Percentiles rank a stretch among this genome's conserved stretches.
phyloP scores from a whole-genome alignment of 2,797 vertebrate species.

The Syngnathus rostellatus region DNA sequence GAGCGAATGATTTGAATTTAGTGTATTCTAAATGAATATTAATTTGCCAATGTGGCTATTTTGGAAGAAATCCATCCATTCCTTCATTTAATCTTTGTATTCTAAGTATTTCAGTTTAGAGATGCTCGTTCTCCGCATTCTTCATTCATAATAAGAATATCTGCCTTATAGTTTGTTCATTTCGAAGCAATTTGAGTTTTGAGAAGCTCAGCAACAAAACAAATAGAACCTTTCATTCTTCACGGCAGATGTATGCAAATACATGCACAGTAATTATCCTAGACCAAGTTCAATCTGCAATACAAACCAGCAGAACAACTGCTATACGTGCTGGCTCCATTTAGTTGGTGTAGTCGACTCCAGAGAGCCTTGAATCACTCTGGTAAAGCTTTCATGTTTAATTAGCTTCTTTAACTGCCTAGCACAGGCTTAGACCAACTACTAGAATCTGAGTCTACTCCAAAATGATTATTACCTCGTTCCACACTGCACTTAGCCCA shows the following conservation, averaged over 20 bases:
- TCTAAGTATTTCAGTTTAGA: too few relatives aligned
- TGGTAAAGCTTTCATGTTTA: conserved; percentile 62
- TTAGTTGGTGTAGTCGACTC: conserved; percentile 36
- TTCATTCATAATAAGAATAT: neutral
- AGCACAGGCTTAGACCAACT: conserved; percentile 46
- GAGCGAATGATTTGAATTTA: too few relatives aligned
- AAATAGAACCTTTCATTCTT: neutral
- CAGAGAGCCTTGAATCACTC: conserved; percentile 50
- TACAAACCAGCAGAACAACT: conserved; percentile 1
- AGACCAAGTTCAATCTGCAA: neutral
- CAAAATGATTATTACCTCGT: conserved; percentile 60
- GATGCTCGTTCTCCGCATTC: too few relatives aligned
- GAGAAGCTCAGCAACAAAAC: neutral
- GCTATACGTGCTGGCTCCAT: conserved; percentile 20
- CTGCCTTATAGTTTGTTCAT: neutral
- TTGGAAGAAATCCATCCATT: too few relatives aligned
- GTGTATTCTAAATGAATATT: too few relatives aligned
- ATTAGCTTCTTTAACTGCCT: conserved; percentile 64
- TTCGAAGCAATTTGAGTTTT: neutral
- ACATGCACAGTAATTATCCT: neutral
- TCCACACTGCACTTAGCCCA: conserved; percentile 56
- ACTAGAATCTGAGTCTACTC: conserved; percentile 52
- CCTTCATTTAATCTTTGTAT: too few relatives aligned
- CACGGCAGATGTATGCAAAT: neutral
- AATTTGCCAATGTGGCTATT: too few relatives aligned